Base-by-base conservation (phyloP, 2,888 invertebrate species). In the Incurvaria masculella region DNA sequence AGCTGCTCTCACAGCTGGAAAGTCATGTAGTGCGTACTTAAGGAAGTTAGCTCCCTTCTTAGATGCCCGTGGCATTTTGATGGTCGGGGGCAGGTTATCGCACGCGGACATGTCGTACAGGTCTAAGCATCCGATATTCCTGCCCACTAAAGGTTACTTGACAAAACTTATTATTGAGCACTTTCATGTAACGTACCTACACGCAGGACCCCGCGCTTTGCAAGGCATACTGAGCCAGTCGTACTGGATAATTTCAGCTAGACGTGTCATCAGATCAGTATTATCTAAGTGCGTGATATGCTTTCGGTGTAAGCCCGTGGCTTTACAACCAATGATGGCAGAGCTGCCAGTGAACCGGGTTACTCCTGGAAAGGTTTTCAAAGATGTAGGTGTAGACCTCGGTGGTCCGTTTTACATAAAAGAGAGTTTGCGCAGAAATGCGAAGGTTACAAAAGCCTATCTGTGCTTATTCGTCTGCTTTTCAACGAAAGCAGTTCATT, bases 61-160 rank as follows among this genome's bases (percentile, higher is more conserved):
- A 6, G 56, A 58, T 46, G 14, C 44, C n/a, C 40, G 53, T 23
- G 52, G 50, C 17, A 40, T 58, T 18, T 49, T 61, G 27, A 52
- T 59, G 48, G 61, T 61, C 21, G 61, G 62, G 27, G 60, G 61
- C 21, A 52, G 60, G 4, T 45, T 62, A 2, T 42, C 49, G 21
- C 51, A 55, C 41, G 51, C 59, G 11, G 23, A 50, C 8, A 21
- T 59, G 4, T 49, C 52, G 5, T 55, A 51, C 39, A 52, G 55
- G 16, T 48, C 54, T 40, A 57, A 54, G 45, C 57, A 58, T 53
- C 60, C 57, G 5, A 54, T 57, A 8, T 44, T 61, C n/a, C 40
- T 63, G 20, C 58, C 58, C n/a, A 52, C 56, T 5, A 46, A 42
- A 14, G 46, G 52, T 5, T 42, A 42, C 5, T 49, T 56, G n/a